Percentiles rank a stretch among this genome's conserved stretches.
phyloP scores from a whole-genome alignment of 2,113 vertebrate species.

The Salminus brasiliensis region DNA sequence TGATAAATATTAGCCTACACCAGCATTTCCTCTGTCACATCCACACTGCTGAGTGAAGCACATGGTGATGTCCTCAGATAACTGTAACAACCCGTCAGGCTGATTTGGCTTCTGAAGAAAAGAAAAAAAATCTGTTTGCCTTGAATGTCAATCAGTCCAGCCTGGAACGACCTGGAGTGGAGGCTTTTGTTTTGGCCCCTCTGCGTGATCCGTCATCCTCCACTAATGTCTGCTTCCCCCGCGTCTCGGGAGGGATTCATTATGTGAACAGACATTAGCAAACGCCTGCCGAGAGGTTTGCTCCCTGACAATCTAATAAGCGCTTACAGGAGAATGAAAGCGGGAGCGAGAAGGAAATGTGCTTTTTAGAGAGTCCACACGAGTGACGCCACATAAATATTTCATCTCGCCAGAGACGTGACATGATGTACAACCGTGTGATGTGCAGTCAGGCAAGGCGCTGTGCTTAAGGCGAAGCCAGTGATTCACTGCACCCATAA shows the following conservation, averaged over 20 bases:
- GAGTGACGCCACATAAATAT: constrained; percentile 53
- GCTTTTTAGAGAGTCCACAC: constrained; percentile 38
- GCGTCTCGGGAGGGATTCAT: constrained; percentile 40
- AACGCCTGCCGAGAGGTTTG: constrained; percentile 42
- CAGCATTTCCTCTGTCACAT: constrained; percentile 5
- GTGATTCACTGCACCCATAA: constrained; percentile 68
- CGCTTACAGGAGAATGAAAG: constrained; percentile 37
- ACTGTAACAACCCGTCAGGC: constrained; percentile 16
- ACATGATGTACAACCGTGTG: constrained; percentile 57
- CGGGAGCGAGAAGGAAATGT: constrained; percentile 38
- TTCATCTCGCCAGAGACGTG: constrained; percentile 50
- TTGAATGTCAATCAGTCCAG: constrained; percentile 32
- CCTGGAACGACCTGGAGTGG: constrained; percentile 4
- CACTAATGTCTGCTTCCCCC: constrained; percentile 45
- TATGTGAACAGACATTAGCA: constrained; percentile 52
- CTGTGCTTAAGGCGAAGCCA: constrained; percentile 63
- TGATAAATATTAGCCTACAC: not conserved
- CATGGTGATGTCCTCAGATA: constrained; percentile 18
- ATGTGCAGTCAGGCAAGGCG: constrained; percentile 50
- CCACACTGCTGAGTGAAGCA: constrained; percentile 3
- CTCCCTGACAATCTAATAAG: constrained; percentile 46
- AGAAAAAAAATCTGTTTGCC: constrained; percentile 16
- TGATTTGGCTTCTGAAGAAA: constrained; percentile 18
- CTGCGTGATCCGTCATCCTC: constrained; percentile 43
- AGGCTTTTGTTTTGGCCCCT: constrained; percentile 8